phyloP scores from a whole-genome alignment of 1,140 invertebrate genomes.

The Argopecten irradians region DNA sequence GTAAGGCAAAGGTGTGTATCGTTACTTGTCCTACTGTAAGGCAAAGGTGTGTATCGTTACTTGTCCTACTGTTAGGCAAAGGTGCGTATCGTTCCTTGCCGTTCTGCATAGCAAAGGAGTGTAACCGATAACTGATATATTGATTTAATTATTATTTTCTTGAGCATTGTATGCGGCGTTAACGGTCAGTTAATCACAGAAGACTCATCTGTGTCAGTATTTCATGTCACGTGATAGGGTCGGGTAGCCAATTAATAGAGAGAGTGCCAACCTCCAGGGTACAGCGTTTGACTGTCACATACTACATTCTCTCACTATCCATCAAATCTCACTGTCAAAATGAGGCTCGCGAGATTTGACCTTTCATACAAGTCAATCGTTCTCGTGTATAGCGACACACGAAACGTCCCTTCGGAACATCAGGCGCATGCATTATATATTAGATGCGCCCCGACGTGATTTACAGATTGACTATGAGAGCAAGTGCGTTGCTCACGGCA shows the following conservation, averaged over 20 bases:
- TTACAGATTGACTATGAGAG: not conserved
- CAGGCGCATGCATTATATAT: conserved; percentile 6
- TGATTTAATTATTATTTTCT: not conserved
- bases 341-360: not conserved
- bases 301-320: not conserved
- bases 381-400: conserved; percentile 1
- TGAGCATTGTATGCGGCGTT: not conserved
- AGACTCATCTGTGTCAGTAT: not conserved
- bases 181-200: not conserved
- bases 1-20: no score
- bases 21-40: no score
- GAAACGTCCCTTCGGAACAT: conserved; percentile 1
- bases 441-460: conserved; percentile 19
- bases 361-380: conserved; percentile 1
- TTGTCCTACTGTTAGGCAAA: no score
- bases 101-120: not conserved
- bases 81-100: not conserved
- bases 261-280: not conserved
- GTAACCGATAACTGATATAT: not conserved
- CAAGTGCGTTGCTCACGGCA: not conserved
- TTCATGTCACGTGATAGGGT: not conserved
- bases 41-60: no score
- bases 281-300: not conserved
- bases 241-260: not conserved
- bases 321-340: conserved; percentile 9